Conservation (phyloP, 2,888 invertebrate genomes). For the Troides aeacus region DNA sequence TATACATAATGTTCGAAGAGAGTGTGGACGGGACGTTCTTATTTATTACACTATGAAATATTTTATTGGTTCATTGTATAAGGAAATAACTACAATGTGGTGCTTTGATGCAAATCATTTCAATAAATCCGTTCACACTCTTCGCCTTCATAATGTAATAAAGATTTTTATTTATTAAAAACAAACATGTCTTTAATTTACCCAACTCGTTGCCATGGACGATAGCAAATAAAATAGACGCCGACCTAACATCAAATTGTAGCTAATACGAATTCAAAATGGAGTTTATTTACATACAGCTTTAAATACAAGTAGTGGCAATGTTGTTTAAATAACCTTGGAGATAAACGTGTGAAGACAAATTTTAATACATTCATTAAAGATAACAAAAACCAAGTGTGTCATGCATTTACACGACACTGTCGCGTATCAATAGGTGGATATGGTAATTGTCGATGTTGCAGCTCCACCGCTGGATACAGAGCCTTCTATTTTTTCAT, state of each 20-base stretch:
- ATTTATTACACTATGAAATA: neutral
- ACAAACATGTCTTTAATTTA: slow-evolving; percentile 11
- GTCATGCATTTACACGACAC: no score
- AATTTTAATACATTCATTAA: neutral
- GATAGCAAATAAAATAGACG: neutral
- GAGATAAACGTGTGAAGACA: slow-evolving; percentile 17
- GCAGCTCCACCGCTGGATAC: no score
- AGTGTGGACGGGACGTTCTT: slow-evolving; percentile 20
- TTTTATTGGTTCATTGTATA: neutral
- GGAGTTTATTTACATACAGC: neutral
- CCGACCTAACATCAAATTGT: neutral
- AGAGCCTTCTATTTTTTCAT: no score
- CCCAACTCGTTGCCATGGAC: neutral
- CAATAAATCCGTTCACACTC: slow-evolving; percentile 10
- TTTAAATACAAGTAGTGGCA: neutral
- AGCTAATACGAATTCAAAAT: neutral
- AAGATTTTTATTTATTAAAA: slow-evolving; percentile 72
- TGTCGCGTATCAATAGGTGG: no score
- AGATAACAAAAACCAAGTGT: neutral
- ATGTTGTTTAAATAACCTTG: slow-evolving; percentile 9
- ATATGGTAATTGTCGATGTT: no score
- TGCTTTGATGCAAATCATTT: neutral
- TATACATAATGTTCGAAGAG: slow-evolving; percentile 48
- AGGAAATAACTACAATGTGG: neutral
- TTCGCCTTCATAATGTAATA: slow-evolving; percentile 46